A percentile compares a stretch with the other conserved stretches of the same genome.
These are phyloP conservation scores for Cosmorhoe ocellata DNA, from an alignment of 2,888 invertebrate species.

Conservation along the genomic window DNA sequence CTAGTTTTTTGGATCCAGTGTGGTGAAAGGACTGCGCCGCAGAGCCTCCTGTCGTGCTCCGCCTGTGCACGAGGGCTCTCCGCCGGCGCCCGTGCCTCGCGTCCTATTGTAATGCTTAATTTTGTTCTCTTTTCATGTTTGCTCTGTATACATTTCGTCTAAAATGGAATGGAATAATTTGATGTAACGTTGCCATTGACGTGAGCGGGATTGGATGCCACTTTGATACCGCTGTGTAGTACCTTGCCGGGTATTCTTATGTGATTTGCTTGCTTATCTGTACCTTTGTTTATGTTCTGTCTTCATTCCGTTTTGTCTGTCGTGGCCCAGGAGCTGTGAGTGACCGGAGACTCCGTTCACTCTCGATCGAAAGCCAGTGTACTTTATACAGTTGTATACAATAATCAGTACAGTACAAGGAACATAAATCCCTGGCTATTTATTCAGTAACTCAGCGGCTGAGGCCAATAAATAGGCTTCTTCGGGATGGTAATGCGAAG, in stretches of 20 bases:
- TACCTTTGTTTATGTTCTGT: conserved; percentile 17
- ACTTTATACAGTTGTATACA: no score
- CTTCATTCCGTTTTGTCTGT: no score
- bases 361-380: no score
- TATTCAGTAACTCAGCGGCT: conserved; percentile 41
- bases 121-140: conserved; percentile 80
- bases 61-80: no score
- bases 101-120: conserved; percentile 64
- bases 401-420: background rate
- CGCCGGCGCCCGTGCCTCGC: conserved; percentile 40
- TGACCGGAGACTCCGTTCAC: no score
- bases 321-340: no score
- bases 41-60: no score
- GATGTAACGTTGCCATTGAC: conserved; percentile 65
- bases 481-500: conserved; percentile 50
- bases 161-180: conserved; percentile 78
- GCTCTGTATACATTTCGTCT: conserved; percentile 78
- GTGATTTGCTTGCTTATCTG: conserved; percentile 16
- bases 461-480: conserved; percentile 36
- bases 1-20: no score
- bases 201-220: conserved; percentile 56
- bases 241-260: conserved; percentile 8
- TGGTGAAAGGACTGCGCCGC: no score
- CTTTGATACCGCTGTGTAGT: conserved; percentile 33
- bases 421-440: conserved; percentile 38